Evolutionary conservation across 2,113 vertebrate genomes (phyloP).

Genomic region (Lagenorhynchus albirostris): DNA sequence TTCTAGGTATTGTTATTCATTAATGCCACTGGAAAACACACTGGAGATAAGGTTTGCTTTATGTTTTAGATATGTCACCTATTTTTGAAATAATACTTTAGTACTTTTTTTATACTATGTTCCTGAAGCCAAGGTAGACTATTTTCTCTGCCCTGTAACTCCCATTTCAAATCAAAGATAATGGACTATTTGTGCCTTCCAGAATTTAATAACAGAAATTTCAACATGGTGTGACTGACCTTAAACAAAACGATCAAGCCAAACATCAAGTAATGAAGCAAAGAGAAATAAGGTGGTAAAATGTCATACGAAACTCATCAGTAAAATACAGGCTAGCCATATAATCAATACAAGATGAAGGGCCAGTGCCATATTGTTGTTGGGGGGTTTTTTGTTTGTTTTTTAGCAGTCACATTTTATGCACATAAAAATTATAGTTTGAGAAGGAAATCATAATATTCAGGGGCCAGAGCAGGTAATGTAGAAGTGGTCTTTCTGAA

Average conservation of each 20-base stretch:
- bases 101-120: not conserved
- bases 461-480: not conserved
- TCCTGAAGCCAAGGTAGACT: not conserved
- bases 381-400: not conserved
- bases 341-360: not conserved
- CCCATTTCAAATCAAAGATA: conserved; percentile 24
- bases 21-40: not conserved
- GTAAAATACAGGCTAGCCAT: not conserved
- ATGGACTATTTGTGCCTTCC: not conserved
- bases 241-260: conserved; percentile 5
- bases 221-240: not conserved
- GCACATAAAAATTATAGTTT: not conserved
- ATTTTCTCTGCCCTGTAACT: not conserved
- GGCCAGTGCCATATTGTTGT: not conserved
- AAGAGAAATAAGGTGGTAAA: not conserved
- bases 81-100: not conserved
- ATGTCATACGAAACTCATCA: not conserved
- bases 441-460: not conserved
- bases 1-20: not conserved
- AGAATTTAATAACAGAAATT: conserved; percentile 14
- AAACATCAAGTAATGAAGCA: not conserved
- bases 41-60: not conserved
- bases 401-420: not conserved
- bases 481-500: not conserved
- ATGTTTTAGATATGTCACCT: not conserved